Evolutionary conservation across 2,797 vertebrate species (phyloP), one percentile per base, ranked within the genome.

Genomic region (Lagocephalus sceleratus): DNA sequence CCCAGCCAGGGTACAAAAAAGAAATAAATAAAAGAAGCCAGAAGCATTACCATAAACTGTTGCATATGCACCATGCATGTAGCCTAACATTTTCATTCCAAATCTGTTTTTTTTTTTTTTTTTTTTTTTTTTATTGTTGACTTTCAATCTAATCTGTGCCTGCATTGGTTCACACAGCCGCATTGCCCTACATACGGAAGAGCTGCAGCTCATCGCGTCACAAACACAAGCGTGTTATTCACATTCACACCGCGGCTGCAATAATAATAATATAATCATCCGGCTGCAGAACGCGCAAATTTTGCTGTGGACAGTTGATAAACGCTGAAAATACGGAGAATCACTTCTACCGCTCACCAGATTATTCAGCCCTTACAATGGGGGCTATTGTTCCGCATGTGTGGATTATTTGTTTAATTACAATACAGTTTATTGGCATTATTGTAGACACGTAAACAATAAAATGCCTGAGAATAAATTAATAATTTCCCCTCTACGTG

Each of bases 321-420:
- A 82, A 70, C 45, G 60, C 65, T 62, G 62, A 57, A 81, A 83
- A 77, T 56, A 56, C 54, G 23, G 59, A 60, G 78, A 85, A 81
- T 69, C 71, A 82, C 75, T 70, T 51, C 48, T 60, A 51, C 20
- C 44, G 51, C 47, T 48, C 2, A 39, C 6, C 17, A 60, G 61
- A 68, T 20, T 43, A 78, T 35, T 67, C 9, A 32, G 25, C 65
- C 25, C 51, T n/a, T 15, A 75, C 67, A 77, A 76, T 71, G 45
- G 65, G 65, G 52, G 55, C 66, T 60, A 71, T 83, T 84, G 77
- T 78, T 76, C 61, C 47, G 61, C 57, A 38, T 58, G 20, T 54
- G 65, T 67, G 75, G 41, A 78, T 83, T 78, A 79, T 72, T 75
- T 79, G 60, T 65, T 74, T 57, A 57, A 79, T 79, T 81, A 60